Evolutionary conservation across 2,888 invertebrate species (phyloP).

Genomic region (Caenorhabditis drosophilae): DNA sequence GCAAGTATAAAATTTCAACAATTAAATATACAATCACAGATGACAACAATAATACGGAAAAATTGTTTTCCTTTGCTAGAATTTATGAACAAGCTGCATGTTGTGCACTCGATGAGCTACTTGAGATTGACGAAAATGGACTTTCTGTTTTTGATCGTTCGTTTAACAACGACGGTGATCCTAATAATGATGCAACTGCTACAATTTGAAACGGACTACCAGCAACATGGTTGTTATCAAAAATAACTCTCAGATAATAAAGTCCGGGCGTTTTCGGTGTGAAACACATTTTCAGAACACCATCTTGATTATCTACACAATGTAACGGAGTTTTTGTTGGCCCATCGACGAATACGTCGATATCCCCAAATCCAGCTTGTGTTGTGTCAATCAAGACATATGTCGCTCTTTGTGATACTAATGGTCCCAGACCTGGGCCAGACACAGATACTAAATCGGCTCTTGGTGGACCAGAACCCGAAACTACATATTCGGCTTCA

Average conservation of each 20-base stretch:
- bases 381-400: slow-evolving; percentile 55
- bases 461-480: slow-evolving; percentile 50
- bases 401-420: slow-evolving; percentile 46
- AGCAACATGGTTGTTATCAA: slow-evolving; percentile 71
- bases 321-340: slow-evolving; percentile 86
- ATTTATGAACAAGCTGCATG: slow-evolving; percentile 37
- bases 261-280: slow-evolving; percentile 96
- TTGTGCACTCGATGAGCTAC: slow-evolving; percentile 4
- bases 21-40: background rate
- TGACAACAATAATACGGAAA: background rate
- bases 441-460: slow-evolving; percentile 55
- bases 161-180: slow-evolving; percentile 21
- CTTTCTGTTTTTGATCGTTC: slow-evolving; percentile 45
- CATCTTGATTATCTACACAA: slow-evolving; percentile 88
- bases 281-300: slow-evolving; percentile 91
- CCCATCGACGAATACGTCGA: slow-evolving; percentile 72
- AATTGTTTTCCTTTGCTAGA: too few species aligned
- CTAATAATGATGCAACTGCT: slow-evolving; percentile 33
- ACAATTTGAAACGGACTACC: slow-evolving; percentile 56
- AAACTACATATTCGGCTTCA: slow-evolving; percentile 56
- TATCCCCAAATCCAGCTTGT: slow-evolving; percentile 59
- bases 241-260: slow-evolving; percentile 91
- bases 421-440: slow-evolving; percentile 58
- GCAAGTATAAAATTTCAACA: background rate
- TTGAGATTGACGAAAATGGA: slow-evolving; percentile 46